Conservation (phyloP, 2,888 invertebrate genomes). For the Drosophila affinis region DNA sequence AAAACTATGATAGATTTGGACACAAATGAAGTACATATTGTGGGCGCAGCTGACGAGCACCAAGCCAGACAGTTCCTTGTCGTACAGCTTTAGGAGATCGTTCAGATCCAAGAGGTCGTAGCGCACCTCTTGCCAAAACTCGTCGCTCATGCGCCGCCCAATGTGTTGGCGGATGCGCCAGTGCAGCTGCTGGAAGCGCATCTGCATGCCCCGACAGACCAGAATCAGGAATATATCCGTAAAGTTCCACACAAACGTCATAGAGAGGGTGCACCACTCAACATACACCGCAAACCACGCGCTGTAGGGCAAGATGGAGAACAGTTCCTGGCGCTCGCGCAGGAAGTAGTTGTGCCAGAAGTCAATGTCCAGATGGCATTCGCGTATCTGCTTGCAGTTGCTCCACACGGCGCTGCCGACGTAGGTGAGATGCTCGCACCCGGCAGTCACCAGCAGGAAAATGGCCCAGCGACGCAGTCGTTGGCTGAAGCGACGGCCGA, state of each 20-base stretch:
- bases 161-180: conserved; percentile 83
- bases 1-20: conserved; percentile 87
- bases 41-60: conserved; percentile 88
- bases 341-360: conserved; percentile 79
- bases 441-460: conserved; percentile 61
- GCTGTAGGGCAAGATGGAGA: conserved; percentile 69
- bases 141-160: conserved; percentile 84
- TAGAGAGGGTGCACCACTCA: conserved; percentile 81
- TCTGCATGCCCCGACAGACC: conserved; percentile 87
- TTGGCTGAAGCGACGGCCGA: conserved; percentile 59
- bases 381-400: conserved; percentile 74
- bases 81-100: conserved; percentile 86
- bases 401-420: conserved; percentile 69
- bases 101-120: conserved; percentile 87
- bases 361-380: conserved; percentile 76
- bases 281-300: conserved; percentile 68
- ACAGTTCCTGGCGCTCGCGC: conserved; percentile 77
- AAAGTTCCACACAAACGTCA: conserved; percentile 89
- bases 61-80: conserved; percentile 86
- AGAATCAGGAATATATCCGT: conserved; percentile 89
- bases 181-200: conserved; percentile 87
- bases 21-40: conserved; percentile 90
- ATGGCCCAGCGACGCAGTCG: conserved; percentile 69
- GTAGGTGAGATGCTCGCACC: conserved; percentile 73
- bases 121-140: conserved; percentile 88